A percentile compares a stretch with the other conserved stretches of the same genome.
These are phyloP conservation scores for Struthio camelus DNA, from an alignment of 2,113 vertebrate genomes.

Conservation along the genomic window DNA sequence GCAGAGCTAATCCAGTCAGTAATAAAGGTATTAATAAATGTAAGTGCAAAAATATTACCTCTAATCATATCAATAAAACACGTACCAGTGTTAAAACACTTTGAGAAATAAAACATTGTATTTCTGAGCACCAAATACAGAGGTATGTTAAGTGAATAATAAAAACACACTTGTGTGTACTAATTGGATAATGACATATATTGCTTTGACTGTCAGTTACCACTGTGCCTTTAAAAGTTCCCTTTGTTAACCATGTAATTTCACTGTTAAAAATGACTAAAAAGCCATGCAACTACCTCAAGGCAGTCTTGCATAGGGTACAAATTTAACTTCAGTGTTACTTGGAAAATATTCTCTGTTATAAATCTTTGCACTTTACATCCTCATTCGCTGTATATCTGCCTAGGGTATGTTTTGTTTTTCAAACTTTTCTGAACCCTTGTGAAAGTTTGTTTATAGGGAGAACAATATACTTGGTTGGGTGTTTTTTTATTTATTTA, in stretches of 20 bases:
- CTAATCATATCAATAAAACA: constrained; percentile 27
- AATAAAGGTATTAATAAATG: background rate
- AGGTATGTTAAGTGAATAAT: constrained; percentile 69
- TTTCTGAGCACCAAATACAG: constrained; percentile 50
- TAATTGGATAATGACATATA: constrained; percentile 79
- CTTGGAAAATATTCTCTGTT: background rate
- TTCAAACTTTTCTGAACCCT: background rate
- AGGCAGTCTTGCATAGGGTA: background rate
- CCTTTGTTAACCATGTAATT: constrained; percentile 72
- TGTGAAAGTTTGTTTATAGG: constrained; percentile 57
- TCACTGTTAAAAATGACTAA: constrained; percentile 71
- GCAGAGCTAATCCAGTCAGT: constrained; percentile 19
- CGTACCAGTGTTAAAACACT: constrained; percentile 44
- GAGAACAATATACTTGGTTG: background rate
- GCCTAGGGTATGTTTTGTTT: background rate
- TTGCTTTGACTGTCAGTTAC: constrained; percentile 71
- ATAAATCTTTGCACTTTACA: background rate
- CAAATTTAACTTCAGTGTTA: background rate
- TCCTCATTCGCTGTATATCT: background rate
- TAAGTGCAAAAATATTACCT: constrained; percentile 12
- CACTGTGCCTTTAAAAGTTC: constrained; percentile 73
- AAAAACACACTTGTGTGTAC: constrained; percentile 58
- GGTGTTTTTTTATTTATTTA: too few species aligned
- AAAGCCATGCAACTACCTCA: constrained; percentile 45
- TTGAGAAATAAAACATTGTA: constrained; percentile 21